Percentiles rank a stretch among this genome's conserved stretches.
Conservation (phyloP, 2,797 vertebrate genomes). For the Eutrigla gurnardus region DNA sequence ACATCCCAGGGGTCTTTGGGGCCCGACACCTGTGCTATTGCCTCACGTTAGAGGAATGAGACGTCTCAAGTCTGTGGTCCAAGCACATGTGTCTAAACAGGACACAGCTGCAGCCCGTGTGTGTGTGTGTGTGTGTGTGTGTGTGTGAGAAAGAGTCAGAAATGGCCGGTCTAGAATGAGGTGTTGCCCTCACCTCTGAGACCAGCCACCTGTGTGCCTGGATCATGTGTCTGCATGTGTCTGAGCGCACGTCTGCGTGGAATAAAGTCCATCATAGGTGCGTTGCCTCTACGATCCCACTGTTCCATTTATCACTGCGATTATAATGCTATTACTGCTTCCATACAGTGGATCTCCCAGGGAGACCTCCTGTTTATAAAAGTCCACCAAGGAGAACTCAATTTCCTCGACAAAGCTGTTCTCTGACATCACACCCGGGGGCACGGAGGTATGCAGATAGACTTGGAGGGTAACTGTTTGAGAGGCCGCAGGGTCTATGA, state of each 20-base stretch:
- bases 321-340: constrained; percentile 50
- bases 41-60: constrained; percentile 82
- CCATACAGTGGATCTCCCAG: constrained; percentile 23
- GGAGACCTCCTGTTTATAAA: constrained; percentile 31
- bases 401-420: constrained; percentile 40
- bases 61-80: constrained; percentile 58
- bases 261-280: constrained; percentile 36
- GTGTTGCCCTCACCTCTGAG: constrained; percentile 72
- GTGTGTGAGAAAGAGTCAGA: constrained; percentile 36
- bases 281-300: constrained; percentile 40
- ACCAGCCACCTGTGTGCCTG: constrained; percentile 60
- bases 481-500: not conserved
- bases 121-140: constrained; percentile 25
- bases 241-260: constrained; percentile 21
- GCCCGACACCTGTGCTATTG: constrained; percentile 81
- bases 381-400: constrained; percentile 27
- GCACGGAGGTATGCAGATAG: constrained; percentile 26
- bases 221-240: constrained; percentile 36
- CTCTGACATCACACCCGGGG: constrained; percentile 23
- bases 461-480: constrained; percentile 24
- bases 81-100: constrained; percentile 67
- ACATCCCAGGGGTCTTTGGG: constrained; percentile 75
- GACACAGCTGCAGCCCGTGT: constrained; percentile 77
- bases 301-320: constrained; percentile 53
- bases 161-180: constrained; percentile 53